Evolutionary conservation across 2,113 vertebrate species (phyloP).

Genomic region (Heliornis fulica): DNA sequence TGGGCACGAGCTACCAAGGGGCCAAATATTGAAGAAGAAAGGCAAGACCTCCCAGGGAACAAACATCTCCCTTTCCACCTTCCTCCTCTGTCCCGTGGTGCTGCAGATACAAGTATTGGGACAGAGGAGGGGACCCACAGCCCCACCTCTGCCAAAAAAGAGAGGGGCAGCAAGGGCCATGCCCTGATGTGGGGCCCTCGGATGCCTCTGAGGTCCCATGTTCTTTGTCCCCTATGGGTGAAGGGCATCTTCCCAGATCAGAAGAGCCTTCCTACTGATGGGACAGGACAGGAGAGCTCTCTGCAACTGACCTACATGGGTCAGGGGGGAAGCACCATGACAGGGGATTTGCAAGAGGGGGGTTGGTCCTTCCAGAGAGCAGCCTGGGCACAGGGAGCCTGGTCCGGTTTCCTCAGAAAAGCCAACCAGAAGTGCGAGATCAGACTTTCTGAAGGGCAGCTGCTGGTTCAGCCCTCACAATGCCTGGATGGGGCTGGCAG

Average conservation of each 20-base stretch:
- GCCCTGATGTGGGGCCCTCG: accelerated
- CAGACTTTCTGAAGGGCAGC: neutral
- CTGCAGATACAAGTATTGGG: accelerated
- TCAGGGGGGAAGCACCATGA: neutral
- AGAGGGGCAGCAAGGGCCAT: neutral
- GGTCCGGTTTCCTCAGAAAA: neutral
- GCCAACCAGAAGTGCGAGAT: neutral
- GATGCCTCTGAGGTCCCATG: neutral
- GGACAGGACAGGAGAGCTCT: neutral
- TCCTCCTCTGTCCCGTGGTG: neutral
- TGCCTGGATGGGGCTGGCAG: neutral
- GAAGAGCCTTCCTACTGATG: neutral
- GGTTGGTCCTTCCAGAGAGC: neutral
- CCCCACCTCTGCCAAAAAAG: neutral
- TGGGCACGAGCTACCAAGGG: neutral
- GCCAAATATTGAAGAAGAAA: neutral
- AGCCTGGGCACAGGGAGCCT: neutral
- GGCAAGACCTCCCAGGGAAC: neutral
- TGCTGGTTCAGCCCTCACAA: neutral
- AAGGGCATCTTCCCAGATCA: neutral
- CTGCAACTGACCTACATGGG: neutral
- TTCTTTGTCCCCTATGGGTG: neutral
- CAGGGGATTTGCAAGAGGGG: neutral
- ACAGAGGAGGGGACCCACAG: neutral
- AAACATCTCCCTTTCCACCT: neutral